phyloP scores from a whole-genome alignment of 2,888 invertebrate genomes.

The Lycaena phlaeas region DNA sequence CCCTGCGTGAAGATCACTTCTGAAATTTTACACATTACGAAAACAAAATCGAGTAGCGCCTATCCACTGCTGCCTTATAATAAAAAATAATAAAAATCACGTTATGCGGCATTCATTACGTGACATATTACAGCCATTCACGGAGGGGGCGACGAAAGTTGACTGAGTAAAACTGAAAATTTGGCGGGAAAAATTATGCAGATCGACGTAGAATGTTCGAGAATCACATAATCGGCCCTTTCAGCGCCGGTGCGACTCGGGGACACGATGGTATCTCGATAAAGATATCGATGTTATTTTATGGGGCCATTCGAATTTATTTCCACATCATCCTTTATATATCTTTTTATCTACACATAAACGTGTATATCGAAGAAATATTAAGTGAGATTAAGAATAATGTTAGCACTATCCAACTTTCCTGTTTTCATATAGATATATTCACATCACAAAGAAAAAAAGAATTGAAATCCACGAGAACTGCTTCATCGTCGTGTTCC shows the following conservation, averaged over 20 bases:
- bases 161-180: slow-evolving; percentile 23
- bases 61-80: too few relatives aligned
- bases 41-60: too few relatives aligned
- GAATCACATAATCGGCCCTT: slow-evolving; percentile 15
- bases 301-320: slow-evolving; percentile 1
- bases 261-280: slow-evolving; percentile 12
- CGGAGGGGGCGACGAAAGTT: slow-evolving; percentile 16
- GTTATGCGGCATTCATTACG: not conserved
- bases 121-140: not conserved
- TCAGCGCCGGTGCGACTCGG: slow-evolving; percentile 18
- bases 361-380: too few relatives aligned
- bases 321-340: not conserved
- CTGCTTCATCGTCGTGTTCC: too few relatives aligned
- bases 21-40: too few relatives aligned
- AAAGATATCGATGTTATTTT: slow-evolving; percentile 3
- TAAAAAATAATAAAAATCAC: too few relatives aligned
- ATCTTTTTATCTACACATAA: not conserved
- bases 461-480: too few relatives aligned
- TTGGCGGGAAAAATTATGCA: slow-evolving; percentile 27
- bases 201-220: slow-evolving; percentile 21
- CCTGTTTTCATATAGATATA: too few relatives aligned
- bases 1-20: too few relatives aligned
- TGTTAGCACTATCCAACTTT: too few relatives aligned
- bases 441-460: too few relatives aligned
- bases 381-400: too few relatives aligned